A percentile compares a stretch with the other conserved stretches of the same genome.
Conservation (phyloP, 2,797 vertebrate genomes). For the Urophycis tenuis region DNA sequence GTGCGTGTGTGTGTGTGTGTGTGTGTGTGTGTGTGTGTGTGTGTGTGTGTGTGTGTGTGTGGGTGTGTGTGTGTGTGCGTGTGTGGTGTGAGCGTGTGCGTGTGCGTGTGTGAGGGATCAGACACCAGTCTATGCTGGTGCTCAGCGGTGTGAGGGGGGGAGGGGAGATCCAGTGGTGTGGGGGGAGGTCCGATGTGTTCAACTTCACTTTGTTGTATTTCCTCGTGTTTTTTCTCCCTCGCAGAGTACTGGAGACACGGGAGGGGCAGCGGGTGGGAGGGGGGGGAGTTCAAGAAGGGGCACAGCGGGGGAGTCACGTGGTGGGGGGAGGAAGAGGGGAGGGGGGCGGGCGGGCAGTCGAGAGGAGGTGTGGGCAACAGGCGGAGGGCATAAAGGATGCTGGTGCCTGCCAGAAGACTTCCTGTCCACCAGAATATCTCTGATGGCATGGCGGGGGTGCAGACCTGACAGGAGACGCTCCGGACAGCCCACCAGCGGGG, state of each 20-base stretch:
- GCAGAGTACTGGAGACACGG: not conserved
- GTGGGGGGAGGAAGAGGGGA: not conserved
- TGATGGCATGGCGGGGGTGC: not conserved
- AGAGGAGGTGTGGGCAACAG: not conserved
- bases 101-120: conserved; percentile 26
- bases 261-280: not conserved
- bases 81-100: conserved; percentile 30
- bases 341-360: too few species aligned
- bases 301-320: not conserved
- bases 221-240: not conserved
- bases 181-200: too few species aligned
- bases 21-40: conserved; percentile 26
- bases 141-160: too few species aligned
- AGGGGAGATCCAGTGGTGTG: too few species aligned
- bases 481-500: not conserved
- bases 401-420: not conserved
- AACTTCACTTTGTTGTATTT: conserved; percentile 9
- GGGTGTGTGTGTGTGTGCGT: conserved; percentile 30
- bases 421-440: not conserved
- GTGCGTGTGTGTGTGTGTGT: conserved; percentile 11
- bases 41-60: conserved; percentile 32
- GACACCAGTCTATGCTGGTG: too few species aligned
- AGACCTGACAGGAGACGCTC: not conserved
- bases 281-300: not conserved
- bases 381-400: conserved; percentile 2